A percentile compares a stretch with the other conserved stretches of the same genome.
phyloP scores from a whole-genome alignment of 2,888 invertebrate species.

The Drosophila anomalipes region DNA sequence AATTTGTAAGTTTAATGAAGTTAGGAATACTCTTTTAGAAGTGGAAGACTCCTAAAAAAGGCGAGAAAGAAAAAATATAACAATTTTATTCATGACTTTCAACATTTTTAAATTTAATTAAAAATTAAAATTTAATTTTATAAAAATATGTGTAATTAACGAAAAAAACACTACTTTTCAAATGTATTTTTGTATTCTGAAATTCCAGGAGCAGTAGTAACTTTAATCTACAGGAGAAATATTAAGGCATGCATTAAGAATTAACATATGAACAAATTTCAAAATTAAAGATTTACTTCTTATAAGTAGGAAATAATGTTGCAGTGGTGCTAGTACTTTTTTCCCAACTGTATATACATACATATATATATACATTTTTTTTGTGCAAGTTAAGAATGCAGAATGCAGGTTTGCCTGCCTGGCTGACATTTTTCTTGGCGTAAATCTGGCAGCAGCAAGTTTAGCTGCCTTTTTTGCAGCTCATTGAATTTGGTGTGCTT shows the following conservation, averaged over 20 bases:
- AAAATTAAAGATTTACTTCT: background rate
- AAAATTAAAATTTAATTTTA: background rate
- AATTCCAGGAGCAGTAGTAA: background rate
- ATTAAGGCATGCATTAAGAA: background rate
- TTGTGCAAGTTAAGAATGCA: slow-evolving; percentile 31
- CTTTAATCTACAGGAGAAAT: background rate
- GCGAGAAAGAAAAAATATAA: background rate
- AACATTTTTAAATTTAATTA: background rate
- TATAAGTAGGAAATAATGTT: background rate
- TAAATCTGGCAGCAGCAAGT: slow-evolving; percentile 77
- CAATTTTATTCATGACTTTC: background rate
- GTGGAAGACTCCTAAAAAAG: background rate
- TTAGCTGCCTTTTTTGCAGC: slow-evolving; percentile 77
- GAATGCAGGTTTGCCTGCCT: slow-evolving; percentile 34
- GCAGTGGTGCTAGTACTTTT: background rate
- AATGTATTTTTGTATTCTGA: too few species aligned
- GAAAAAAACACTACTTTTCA: background rate
- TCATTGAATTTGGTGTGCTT: slow-evolving; percentile 79
- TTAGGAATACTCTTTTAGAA: background rate
- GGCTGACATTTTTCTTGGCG: slow-evolving; percentile 74
- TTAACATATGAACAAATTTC: background rate
- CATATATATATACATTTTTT: background rate
- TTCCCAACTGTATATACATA: background rate
- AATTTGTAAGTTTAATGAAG: background rate
- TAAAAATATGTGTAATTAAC: background rate